Base-by-base conservation (phyloP, 53 echinoderm and acorn worm genomes). In the Henricia sp. region DNA sequence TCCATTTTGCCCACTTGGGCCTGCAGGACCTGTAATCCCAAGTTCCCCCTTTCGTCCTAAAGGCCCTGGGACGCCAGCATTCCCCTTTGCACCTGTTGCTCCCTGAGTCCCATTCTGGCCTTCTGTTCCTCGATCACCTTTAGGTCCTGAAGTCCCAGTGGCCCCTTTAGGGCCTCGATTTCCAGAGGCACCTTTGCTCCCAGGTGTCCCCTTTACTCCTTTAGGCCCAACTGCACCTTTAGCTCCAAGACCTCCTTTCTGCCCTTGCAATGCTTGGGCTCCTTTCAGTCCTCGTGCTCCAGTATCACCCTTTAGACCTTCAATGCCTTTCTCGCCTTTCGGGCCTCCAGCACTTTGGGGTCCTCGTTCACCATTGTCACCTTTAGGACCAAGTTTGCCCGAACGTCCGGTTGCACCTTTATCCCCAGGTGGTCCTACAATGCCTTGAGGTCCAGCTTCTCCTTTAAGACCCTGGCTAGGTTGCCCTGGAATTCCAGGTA, bases 381-480 rank as follows among this genome's bases (percentile, higher is more conserved):
- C 70, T 26, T 70, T 70, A 12, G 70, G 70, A 37, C 70, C 70
- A 43, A 70, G 43, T 27, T 26, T 42, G 10, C 70, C 70, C 13
- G 46, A 27, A 11, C 13, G 26, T 44, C 70, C 70, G 13, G 34
- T 10, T 39, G 10, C 28, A 2, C 70, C 70, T 17, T 37, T 37
- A 25, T 46, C 27, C 11, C 72, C 53, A 2, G 77, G 20, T 0
- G 77, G 77, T 77, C 77, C 77, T 42, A 28, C 19, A n/a, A n/a
- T 62, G 1, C 77, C 77, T n/a, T 60, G 59, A 14, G 9, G 43
- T 12, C 77, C 77, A 68, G 46, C 9, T 2, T 62, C 80, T 1
- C 80, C 80, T 21, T 60, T 77, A 10, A 14, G 59, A 40, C 77
- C 77, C 13, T 46, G 70, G 28, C 70, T 46, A 21, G 70, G 40